Percentiles rank a stretch among this genome's conserved stretches.
These are phyloP conservation scores for Characodon lateralis DNA, from an alignment of 2,797 vertebrate genomes.

Conservation along the genomic window DNA sequence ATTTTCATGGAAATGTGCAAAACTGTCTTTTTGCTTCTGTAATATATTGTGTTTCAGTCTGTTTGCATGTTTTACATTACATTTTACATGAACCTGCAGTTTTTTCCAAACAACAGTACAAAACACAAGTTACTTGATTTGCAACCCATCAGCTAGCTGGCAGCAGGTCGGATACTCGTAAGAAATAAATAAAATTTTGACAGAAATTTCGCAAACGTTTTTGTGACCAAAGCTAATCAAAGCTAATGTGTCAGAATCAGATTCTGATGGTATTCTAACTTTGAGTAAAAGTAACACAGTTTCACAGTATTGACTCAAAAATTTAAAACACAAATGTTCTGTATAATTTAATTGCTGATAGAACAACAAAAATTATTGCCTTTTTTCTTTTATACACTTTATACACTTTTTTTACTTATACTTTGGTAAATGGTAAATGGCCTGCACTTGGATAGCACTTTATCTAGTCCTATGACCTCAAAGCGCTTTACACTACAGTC, in stretches of 20 bases:
- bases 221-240: neutral
- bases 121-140: slow-evolving; percentile 23
- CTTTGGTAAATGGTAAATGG: no score
- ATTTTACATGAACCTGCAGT: slow-evolving; percentile 52
- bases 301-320: neutral
- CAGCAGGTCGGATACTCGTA: slow-evolving; percentile 18
- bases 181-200: slow-evolving; percentile 1
- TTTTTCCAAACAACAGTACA: slow-evolving; percentile 30
- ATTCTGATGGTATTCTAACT: neutral
- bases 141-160: slow-evolving; percentile 12
- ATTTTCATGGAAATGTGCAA: slow-evolving; percentile 39
- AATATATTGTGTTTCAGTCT: slow-evolving; percentile 11
- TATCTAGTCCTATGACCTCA: no score
- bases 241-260: slow-evolving; percentile 1
- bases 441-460: no score
- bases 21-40: neutral
- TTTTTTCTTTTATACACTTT: neutral
- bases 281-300: neutral
- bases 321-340: neutral
- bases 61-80: slow-evolving; percentile 41
- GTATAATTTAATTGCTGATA: neutral
- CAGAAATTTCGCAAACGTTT: neutral
- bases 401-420: neutral
- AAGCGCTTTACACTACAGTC: no score
- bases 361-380: neutral